A percentile compares a stretch with the other conserved stretches of the same genome.
phyloP scores from a whole-genome alignment of 2,888 invertebrate species.

The Alsophila aescularia region DNA sequence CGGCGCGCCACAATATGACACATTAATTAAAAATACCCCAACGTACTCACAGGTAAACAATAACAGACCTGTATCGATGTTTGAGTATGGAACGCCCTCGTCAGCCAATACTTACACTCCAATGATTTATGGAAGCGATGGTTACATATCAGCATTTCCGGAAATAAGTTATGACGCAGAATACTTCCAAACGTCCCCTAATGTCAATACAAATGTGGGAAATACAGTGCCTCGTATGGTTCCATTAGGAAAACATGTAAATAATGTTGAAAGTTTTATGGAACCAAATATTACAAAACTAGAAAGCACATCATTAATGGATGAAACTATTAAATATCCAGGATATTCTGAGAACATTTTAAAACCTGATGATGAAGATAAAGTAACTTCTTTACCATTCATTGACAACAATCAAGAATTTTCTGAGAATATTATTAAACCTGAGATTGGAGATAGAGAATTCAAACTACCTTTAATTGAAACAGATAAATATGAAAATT shows the following conservation, averaged over 20 bases:
- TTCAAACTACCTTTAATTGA: not conserved
- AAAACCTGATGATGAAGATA: not conserved
- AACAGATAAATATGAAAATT: not conserved
- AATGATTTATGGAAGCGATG: conserved; percentile 54
- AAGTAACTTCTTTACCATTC: not conserved
- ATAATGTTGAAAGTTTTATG: not conserved
- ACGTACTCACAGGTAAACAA: conserved; percentile 52
- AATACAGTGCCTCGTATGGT: conserved; percentile 31
- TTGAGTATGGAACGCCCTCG: conserved; percentile 49
- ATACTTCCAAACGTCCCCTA: conserved; percentile 52
- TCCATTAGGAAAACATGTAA: conserved; percentile 30
- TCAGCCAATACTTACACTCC: conserved; percentile 38
- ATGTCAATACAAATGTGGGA: conserved; percentile 34
- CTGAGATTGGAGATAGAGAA: not conserved
- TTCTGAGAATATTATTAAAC: not conserved
- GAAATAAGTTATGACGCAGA: conserved; percentile 66
- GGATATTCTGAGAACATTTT: not conserved
- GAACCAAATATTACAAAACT: not conserved
- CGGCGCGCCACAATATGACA: conserved; percentile 44
- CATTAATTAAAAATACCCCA: conserved; percentile 49
- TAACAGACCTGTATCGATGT: conserved; percentile 56
- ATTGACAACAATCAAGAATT: conserved; percentile 1
- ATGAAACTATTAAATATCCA: not conserved
- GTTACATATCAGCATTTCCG: conserved; percentile 48
- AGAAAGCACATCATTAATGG: not conserved